These are phyloP conservation scores for Habrosyne pyritoides DNA, from an alignment of 2,888 invertebrate genomes.

Conservation along the genomic window DNA sequence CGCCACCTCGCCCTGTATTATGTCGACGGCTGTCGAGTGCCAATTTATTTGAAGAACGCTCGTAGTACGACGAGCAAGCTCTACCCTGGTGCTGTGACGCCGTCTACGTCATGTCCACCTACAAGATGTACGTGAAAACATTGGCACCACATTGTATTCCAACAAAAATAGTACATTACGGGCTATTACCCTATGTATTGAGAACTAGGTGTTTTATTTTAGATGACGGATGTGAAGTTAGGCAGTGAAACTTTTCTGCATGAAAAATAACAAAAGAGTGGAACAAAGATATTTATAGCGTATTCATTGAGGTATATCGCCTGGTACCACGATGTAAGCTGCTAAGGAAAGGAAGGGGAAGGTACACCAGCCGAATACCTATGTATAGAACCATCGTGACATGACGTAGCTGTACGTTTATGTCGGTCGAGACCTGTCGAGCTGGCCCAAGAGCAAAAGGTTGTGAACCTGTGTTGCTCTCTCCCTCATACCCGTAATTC, in stretches of 20 bases:
- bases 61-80: slow-evolving; percentile 32
- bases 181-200: slow-evolving; percentile 45
- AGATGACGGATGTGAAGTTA: not conserved
- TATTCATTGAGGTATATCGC: not conserved
- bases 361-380: slow-evolving; percentile 19
- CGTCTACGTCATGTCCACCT: slow-evolving; percentile 47
- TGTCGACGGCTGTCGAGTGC: slow-evolving; percentile 71
- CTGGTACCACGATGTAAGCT: not conserved
- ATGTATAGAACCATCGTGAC: slow-evolving; percentile 42
- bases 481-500: slow-evolving; percentile 27
- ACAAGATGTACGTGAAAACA: slow-evolving; percentile 45
- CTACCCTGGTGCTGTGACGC: slow-evolving; percentile 39
- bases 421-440: slow-evolving; percentile 62
- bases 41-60: slow-evolving; percentile 80
- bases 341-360: slow-evolving; percentile 17
- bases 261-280: not conserved
- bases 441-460: slow-evolving; percentile 68
- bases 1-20: slow-evolving; percentile 71
- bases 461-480: slow-evolving; percentile 63
- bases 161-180: slow-evolving; percentile 46
- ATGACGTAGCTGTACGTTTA: slow-evolving; percentile 54
- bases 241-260: not conserved
- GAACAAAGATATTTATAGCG: not conserved
- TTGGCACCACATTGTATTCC: slow-evolving; percentile 39
- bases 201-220: slow-evolving; percentile 11